These are phyloP conservation scores for Dromaius novaehollandiae DNA, from an alignment of 2,113 vertebrate species.

Conservation along the genomic window DNA sequence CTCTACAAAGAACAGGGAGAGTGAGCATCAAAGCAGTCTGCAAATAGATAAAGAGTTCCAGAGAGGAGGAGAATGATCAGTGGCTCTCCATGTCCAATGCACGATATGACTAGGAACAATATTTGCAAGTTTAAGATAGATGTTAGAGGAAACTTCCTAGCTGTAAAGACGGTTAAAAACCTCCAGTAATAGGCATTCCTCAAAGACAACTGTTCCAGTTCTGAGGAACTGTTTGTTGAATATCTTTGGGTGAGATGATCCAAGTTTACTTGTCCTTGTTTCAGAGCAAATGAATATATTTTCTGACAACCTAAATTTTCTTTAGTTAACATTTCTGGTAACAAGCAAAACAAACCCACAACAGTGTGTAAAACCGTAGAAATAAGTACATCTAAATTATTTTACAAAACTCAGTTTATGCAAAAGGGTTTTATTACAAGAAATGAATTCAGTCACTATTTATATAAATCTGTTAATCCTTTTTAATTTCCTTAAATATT, in stretches of 20 bases:
- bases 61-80: background rate
- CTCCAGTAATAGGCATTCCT: background rate
- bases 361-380: background rate
- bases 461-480: background rate
- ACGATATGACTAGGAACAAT: background rate
- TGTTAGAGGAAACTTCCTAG: background rate
- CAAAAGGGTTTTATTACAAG: background rate
- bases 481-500: background rate
- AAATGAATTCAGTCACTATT: background rate
- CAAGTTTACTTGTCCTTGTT: background rate
- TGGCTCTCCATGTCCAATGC: background rate
- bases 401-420: background rate
- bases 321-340: background rate
- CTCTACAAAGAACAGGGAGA: background rate
- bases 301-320: background rate
- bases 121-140: background rate
- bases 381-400: background rate
- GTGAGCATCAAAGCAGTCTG: background rate
- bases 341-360: background rate
- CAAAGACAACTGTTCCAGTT: background rate
- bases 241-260: background rate
- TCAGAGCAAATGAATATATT: background rate
- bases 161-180: background rate
- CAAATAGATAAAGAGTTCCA: background rate
- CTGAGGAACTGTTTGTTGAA: background rate